Percentiles rank a stretch among this genome's conserved stretches.
phyloP scores from a whole-genome alignment of 1,140 invertebrate species.

The Melanaphis sacchari region DNA sequence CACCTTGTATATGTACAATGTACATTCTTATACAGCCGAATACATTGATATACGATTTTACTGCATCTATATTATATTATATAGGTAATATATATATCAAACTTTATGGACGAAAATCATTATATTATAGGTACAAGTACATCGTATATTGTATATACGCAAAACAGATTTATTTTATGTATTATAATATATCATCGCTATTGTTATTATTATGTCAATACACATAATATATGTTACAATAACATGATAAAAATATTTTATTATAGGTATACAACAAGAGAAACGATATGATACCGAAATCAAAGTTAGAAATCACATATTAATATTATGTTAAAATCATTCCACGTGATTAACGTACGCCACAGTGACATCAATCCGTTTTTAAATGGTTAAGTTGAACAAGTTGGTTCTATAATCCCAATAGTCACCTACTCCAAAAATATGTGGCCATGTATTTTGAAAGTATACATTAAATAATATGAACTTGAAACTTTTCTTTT shows the following conservation, averaged over 20 bases:
- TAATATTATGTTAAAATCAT: too few relatives aligned
- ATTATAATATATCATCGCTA: background rate
- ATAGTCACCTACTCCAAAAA: background rate
- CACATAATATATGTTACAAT: background rate
- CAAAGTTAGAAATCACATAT: background rate
- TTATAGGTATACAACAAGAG: background rate
- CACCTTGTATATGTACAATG: too few relatives aligned
- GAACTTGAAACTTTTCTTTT: background rate
- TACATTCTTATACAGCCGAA: background rate
- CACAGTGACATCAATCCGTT: background rate
- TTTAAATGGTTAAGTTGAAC: background rate
- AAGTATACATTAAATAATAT: background rate
- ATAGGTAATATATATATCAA: background rate
- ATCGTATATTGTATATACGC: background rate
- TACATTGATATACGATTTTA: background rate
- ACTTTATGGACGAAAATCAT: background rate
- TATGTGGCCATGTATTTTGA: background rate
- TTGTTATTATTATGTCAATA: background rate
- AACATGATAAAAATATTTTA: background rate
- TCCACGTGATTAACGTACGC: too few relatives aligned
- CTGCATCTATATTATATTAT: background rate
- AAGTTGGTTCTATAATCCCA: background rate
- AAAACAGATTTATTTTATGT: slow-evolving; percentile 1
- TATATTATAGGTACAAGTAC: background rate
- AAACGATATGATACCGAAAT: background rate